Conservation (phyloP, 2,797 vertebrate genomes). For the Enteromius fasciolatus region DNA sequence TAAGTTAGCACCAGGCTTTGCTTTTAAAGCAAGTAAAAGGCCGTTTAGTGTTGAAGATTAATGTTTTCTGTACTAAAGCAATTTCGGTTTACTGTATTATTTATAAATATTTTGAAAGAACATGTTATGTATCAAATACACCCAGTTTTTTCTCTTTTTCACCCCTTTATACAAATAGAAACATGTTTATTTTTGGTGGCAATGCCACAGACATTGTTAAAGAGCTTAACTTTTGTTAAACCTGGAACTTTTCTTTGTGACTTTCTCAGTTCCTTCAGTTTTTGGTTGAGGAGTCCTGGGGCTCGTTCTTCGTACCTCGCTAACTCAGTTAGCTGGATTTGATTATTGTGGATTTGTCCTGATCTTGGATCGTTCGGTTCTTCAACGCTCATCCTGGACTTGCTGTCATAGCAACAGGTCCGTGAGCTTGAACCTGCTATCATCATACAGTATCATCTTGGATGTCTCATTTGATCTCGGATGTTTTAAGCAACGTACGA, state of each 20-base stretch:
- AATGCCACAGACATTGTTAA: not conserved
- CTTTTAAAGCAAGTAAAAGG: not conserved
- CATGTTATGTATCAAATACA: not conserved
- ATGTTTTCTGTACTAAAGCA: not conserved
- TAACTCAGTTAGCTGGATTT: too few species aligned
- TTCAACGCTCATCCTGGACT: too few species aligned
- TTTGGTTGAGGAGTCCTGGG: not conserved
- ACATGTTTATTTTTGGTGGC: not conserved
- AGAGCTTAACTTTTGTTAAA: not conserved
- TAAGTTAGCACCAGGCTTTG: not conserved
- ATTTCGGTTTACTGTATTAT: not conserved
- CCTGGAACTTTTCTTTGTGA: not conserved
- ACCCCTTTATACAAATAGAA: not conserved
- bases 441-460: too few species aligned
- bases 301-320: too few species aligned
- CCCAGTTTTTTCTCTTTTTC: not conserved
- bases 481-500: too few species aligned
- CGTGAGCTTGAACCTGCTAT: too few species aligned
- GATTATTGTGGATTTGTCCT: too few species aligned
- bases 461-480: too few species aligned
- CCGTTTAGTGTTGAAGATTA: not conserved
- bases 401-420: too few species aligned
- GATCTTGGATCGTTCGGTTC: too few species aligned
- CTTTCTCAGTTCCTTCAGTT: not conserved
- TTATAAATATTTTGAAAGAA: too few species aligned